Evolutionary conservation across 1,140 invertebrate species (phyloP), one percentile per base, ranked within the genome.

Genomic region (Heterodera schachtii): DNA sequence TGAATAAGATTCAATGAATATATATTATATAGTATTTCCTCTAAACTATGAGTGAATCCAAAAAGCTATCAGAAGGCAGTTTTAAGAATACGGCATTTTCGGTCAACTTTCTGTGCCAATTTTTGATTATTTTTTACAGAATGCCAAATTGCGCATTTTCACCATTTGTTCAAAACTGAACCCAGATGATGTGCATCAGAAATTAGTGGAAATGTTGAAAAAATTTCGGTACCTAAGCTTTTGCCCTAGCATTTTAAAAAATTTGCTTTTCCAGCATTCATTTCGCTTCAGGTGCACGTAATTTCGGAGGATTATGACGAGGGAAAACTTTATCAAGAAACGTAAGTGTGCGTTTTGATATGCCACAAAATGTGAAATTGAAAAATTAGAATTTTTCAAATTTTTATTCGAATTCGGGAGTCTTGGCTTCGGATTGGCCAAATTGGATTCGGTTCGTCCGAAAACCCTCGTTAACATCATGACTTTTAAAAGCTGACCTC

Each of bases 101-200:
- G 31, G 1, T 31, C 31, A 31, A 31, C 31, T 31, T 31, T 31
- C 1, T 31, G 31, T 31, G 31, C 31, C 31, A 41, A 78, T 71
- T 9, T 70, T 46, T 47, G 60, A 60, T 19, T 9, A 57, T 11
- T 43, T 60, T 44, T 16, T 84, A n/a, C 13, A 84, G 76, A 73
- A 82, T 66, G 85, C 85, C n/a, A 85, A 85, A 70, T 64, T 85
- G 47, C 84, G 84, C 9, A 69, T 85, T 9, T 85, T 85, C 67
- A 83, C 84, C 5, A 83, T 85, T 77, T 85, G 81, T 70, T 79
- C 86, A 71, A 82, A 60, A 49, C 80, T 84, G 52, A 78, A 84
- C 71, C 67, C 86, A 44, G 52, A 78, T 44, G 66, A 73, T 21
- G 73, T 81, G 11, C 46, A 79, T 9, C 44, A 78, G 21, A 87